Evolutionary conservation across 1,140 invertebrate species (phyloP).

Genomic region (Thaumatotibia leucotreta): DNA sequence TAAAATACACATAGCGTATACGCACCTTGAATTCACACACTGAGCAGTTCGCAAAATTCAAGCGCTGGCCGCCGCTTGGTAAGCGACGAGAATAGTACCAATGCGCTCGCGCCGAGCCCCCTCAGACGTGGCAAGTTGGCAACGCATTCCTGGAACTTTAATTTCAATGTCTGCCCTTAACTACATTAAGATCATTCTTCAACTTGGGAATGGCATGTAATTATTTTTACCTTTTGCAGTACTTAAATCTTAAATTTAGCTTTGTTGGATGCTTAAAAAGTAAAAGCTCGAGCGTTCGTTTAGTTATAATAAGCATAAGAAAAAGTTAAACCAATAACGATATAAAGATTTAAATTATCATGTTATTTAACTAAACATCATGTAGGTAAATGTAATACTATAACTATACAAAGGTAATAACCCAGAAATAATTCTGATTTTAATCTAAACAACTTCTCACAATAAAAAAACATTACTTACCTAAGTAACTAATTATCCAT

Average conservation of each 20-base stretch:
- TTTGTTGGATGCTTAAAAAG: background rate
- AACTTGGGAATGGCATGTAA: slow-evolving; percentile 9
- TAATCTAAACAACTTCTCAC: background rate
- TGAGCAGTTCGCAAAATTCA: background rate
- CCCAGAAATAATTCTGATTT: background rate
- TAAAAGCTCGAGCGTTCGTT: background rate
- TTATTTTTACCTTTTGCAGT: slow-evolving; percentile 10
- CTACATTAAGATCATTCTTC: slow-evolving; percentile 23
- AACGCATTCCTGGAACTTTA: slow-evolving; percentile 33
- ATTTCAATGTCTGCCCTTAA: slow-evolving; percentile 25
- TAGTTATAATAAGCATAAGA: no score
- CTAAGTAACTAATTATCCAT: background rate
- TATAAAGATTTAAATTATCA: no score
- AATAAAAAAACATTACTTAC: background rate
- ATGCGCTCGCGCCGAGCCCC: background rate
- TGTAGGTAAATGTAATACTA: background rate
- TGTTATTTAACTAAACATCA: background rate
- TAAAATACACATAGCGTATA: background rate
- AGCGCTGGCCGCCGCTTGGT: background rate
- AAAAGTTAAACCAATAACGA: no score
- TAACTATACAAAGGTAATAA: background rate
- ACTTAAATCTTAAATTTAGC: slow-evolving; percentile 3
- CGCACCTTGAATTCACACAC: background rate
- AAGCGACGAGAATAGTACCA: background rate
- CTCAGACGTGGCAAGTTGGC: background rate